Percentiles rank a stretch among this genome's conserved stretches.
Conservation (phyloP, 2,113 vertebrate species). For the Leuciscus idus region DNA sequence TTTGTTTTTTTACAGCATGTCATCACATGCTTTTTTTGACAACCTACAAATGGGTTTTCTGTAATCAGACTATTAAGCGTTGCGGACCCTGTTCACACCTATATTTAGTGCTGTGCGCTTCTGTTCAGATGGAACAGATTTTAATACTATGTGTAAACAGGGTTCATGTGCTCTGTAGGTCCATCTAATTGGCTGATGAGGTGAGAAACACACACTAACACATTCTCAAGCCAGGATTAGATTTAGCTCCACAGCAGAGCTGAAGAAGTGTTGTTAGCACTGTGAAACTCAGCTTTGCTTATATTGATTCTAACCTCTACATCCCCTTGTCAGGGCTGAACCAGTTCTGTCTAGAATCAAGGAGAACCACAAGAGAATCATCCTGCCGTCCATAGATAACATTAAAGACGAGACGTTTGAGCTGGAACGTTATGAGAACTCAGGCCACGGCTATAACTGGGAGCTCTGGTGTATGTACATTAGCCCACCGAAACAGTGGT, state of each 20-base stretch:
- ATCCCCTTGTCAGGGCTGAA: constrained; percentile 84
- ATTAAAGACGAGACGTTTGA: constrained; percentile 95
- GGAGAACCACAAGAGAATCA: constrained; percentile 87
- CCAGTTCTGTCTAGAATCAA: constrained; percentile 92
- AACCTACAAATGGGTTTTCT: neutral
- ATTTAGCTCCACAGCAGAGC: constrained; percentile 3
- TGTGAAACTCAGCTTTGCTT: neutral
- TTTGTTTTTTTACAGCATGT: too few relatives aligned
- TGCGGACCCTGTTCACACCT: neutral
- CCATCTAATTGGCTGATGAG: constrained; percentile 15
- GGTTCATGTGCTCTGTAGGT: neutral
- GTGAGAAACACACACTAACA: neutral
- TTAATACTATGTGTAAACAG: neutral
- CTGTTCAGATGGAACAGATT: neutral
- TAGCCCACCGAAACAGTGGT: constrained; percentile 95
- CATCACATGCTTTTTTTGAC: neutral
- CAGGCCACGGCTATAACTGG: constrained; percentile 95
- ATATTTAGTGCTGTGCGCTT: neutral
- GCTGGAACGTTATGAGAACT: constrained; percentile 95
- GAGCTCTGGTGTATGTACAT: constrained; percentile 99
- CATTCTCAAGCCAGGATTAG: neutral
- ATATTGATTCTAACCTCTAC: constrained; percentile 16
- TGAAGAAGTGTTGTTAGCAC: constrained; percentile 19
- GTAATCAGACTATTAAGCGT: neutral
- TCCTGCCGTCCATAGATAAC: constrained; percentile 97